Conservation (phyloP, 2,113 vertebrate species). For the Agelaius phoeniceus region DNA sequence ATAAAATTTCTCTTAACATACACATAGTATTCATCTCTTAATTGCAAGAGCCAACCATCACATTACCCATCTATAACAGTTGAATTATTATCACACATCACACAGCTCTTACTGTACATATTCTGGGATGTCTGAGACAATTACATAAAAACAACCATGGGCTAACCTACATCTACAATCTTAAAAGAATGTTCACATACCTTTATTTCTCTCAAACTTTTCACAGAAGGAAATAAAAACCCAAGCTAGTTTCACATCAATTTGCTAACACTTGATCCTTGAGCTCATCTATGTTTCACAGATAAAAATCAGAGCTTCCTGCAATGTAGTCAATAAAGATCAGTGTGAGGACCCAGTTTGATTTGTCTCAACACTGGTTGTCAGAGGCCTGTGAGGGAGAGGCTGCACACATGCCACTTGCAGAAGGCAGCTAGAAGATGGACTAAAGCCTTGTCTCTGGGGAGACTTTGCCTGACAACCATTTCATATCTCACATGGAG, state of each 20-base stretch:
- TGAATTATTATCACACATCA: background rate
- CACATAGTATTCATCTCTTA: no score
- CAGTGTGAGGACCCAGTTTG: background rate
- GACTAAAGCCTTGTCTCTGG: background rate
- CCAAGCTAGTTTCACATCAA: background rate
- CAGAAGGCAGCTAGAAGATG: background rate
- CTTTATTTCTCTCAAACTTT: background rate
- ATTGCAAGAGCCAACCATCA: no score
- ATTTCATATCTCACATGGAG: background rate
- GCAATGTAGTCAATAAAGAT: background rate
- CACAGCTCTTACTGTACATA: background rate
- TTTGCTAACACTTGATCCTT: background rate
- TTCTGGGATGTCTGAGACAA: background rate
- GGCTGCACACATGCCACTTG: fast-evolving
- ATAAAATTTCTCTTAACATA: no score
- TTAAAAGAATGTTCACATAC: background rate
- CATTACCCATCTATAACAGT: no score
- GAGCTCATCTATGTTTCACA: background rate
- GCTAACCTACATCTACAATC: background rate
- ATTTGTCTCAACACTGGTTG: background rate
- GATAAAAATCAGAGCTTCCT: background rate
- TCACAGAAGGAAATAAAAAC: background rate
- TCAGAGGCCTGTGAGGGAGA: background rate
- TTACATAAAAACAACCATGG: background rate
- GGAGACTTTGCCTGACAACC: background rate